These are phyloP conservation scores for Hipposideros armiger DNA, from an alignment of 2,113 vertebrate genomes.

Conservation along the genomic window DNA sequence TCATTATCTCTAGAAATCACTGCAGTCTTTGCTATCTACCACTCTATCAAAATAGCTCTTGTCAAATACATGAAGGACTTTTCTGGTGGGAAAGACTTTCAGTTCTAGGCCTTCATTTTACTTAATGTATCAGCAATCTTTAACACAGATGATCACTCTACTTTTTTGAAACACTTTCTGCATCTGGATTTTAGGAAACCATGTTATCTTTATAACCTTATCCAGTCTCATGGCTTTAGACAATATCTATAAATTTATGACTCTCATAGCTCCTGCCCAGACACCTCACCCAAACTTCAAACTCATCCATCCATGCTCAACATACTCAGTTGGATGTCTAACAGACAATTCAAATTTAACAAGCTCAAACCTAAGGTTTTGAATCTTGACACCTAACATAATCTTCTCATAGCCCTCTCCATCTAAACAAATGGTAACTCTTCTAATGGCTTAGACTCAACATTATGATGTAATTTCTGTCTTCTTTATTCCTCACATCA, in stretches of 20 bases:
- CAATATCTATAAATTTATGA: not conserved
- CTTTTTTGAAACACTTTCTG: not conserved
- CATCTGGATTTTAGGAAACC: slow-evolving; percentile 4
- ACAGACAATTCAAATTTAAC: not conserved
- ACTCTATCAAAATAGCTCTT: slow-evolving; percentile 6
- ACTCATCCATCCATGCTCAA: not conserved
- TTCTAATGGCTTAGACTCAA: not conserved
- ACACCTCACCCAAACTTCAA: not conserved
- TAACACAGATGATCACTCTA: not conserved
- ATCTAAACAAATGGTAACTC: not conserved
- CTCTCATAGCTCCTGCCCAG: not conserved
- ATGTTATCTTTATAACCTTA: not conserved
- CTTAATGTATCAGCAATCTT: not conserved
- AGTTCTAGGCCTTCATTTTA: not conserved
- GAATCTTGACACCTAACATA: not conserved
- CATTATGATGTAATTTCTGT: not conserved
- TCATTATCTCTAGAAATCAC: slow-evolving; percentile 7
- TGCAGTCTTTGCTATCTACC: not conserved
- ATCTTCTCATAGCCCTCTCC: not conserved
- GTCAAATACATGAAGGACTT: not conserved
- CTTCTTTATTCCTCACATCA: not conserved
- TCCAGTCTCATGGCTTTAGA: not conserved
- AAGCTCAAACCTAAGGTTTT: not conserved
- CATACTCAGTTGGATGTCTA: not conserved
- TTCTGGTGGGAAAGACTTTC: not conserved